phyloP scores from a whole-genome alignment of 2,113 vertebrate genomes.

The Tonatia bakeri region DNA sequence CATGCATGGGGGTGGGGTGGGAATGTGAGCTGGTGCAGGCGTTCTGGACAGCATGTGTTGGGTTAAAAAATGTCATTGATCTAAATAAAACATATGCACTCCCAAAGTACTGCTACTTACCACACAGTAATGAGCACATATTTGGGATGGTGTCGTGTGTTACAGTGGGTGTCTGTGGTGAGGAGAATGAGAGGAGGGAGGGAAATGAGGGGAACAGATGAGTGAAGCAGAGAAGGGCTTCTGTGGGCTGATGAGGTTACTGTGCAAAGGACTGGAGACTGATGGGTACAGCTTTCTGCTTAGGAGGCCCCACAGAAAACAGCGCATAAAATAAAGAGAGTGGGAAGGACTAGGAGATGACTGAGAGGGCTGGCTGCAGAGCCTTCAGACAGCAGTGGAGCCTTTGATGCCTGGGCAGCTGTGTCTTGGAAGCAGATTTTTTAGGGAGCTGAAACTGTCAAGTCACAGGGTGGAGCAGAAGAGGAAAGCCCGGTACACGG shows the following conservation, averaged over 20 bases:
- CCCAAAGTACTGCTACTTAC: background rate
- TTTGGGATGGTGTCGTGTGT: background rate
- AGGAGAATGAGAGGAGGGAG: background rate
- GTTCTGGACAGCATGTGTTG: background rate
- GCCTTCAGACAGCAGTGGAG: background rate
- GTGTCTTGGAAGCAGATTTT: background rate
- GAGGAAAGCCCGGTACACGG: background rate
- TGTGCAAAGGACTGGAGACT: background rate
- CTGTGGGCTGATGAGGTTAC: background rate
- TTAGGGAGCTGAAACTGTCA: background rate
- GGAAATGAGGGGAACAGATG: background rate
- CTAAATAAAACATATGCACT: background rate
- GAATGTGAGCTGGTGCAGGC: background rate
- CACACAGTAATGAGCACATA: background rate
- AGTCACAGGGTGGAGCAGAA: background rate
- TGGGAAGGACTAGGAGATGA: background rate
- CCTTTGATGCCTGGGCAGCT: background rate
- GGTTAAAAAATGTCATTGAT: background rate
- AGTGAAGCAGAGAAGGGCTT: background rate
- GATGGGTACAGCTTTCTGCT: background rate
- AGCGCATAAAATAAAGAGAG: background rate
- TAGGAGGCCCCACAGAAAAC: background rate
- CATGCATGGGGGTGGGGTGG: no score
- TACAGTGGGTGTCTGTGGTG: background rate
- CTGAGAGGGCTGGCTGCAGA: background rate